phyloP scores from a whole-genome alignment of 2,113 vertebrate species.

The Melospiza melodia region DNA sequence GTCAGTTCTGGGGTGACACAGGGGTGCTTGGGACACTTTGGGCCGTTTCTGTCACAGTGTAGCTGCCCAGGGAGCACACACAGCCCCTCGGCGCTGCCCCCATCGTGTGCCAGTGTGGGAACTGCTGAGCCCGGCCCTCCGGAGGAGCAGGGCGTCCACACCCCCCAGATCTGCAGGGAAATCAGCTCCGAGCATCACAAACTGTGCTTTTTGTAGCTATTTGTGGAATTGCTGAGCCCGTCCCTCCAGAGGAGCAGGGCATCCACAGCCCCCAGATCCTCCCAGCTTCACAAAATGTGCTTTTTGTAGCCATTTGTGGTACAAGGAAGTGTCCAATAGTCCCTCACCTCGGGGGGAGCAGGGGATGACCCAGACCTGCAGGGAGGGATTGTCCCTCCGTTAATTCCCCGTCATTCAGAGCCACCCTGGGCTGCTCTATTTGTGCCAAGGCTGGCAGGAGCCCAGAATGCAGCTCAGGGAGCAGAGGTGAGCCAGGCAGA shows the following conservation, averaged over 20 bases:
- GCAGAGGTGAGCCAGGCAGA: neutral
- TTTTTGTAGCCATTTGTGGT: neutral
- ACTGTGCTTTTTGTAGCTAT: neutral
- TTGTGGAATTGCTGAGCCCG: neutral
- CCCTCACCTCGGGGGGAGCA: neutral
- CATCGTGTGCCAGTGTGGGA: accelerated
- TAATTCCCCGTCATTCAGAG: neutral
- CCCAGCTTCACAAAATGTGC: neutral
- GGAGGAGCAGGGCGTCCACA: neutral
- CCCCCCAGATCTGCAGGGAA: neutral
- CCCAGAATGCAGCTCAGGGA: neutral
- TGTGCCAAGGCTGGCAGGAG: neutral
- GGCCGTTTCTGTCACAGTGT: neutral
- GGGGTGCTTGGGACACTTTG: accelerated
- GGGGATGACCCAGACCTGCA: neutral
- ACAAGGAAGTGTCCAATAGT: neutral
- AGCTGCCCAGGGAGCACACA: accelerated
- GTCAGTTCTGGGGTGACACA: too few relatives aligned
- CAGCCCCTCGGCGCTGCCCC: accelerated
- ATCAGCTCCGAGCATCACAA: neutral
- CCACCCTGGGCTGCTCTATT: neutral
- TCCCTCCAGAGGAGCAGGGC: neutral
- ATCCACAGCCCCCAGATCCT: neutral
- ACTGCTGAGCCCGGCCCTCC: accelerated
- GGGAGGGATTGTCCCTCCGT: neutral